Base-by-base conservation (phyloP, 2,888 invertebrate genomes). In the Archips xylosteana region DNA sequence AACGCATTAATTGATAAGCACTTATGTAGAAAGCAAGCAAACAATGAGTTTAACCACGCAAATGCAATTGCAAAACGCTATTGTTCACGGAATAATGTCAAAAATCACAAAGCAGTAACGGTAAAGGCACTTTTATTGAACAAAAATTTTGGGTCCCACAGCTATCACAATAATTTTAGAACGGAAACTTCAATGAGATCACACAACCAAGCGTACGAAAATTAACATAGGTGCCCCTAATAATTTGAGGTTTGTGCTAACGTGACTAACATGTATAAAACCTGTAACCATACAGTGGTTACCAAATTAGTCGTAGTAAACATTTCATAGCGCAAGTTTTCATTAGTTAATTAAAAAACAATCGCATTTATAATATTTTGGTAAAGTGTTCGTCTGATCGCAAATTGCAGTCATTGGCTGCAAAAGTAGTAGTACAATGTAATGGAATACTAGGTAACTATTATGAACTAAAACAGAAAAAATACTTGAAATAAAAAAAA, bases 61-160 rank as follows among this genome's bases (percentile, higher is more conserved):
- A 45, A 54, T 63, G 63, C 47, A 13, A 36, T 47, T 36, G 32
- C 36, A 13, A 42, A 62, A 61, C 54, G 15, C 73, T 64, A 69
- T 73, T 64, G 66, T 71, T 42, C 49, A 42, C 4, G 1, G 39
- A 13, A 65, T 42, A 32, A 63, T 59, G n/a, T 39, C 59, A 59
- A 69, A 63, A 73, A 71, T 62, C 12, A 75, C 71, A 71, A 67
- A 54, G 36, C 63, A 51, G 6, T 65, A 74, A 74, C 74, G 74
- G 74, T 74, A 70, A 74, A 70, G 61, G 69, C 60, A 74, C 51
- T 54, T 74, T 74, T 71, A 75, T 71, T 75, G 49, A 71, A 75
- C 63, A 63, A 63, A 68, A 63, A 66, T 62, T 61, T 60, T 71
- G 32, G 57, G 64, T 71, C 71, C 62, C 67, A 68, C 59, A 60